These are phyloP conservation scores for Melanaphis sacchari DNA, from an alignment of 1,140 invertebrate genomes.

Conservation along the genomic window DNA sequence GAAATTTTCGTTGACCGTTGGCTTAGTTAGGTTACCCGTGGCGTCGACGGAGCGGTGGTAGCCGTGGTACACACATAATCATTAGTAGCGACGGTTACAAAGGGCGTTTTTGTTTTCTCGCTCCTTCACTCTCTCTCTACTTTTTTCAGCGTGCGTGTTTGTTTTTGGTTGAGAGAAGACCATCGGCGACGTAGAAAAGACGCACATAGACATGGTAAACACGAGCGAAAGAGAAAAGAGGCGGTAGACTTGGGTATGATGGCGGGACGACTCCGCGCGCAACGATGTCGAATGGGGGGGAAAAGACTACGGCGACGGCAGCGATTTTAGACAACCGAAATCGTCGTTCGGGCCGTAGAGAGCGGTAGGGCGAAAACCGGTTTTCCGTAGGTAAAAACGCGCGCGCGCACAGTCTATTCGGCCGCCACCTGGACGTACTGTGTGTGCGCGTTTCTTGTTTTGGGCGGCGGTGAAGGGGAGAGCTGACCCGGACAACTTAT, in stretches of 20 bases:
- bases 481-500: conserved; percentile 9
- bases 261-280: too few relatives aligned
- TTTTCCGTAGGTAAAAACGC: not conserved
- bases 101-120: conserved; percentile 6
- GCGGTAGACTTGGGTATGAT: too few relatives aligned
- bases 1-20: not conserved
- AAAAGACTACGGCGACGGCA: not conserved
- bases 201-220: not conserved
- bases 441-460: not conserved
- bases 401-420: not conserved
- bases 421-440: not conserved
- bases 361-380: not conserved
- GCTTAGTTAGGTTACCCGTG: not conserved
- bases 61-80: not conserved
- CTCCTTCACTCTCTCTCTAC: not conserved
- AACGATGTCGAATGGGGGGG: not conserved
- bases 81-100: conserved; percentile 24
- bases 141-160: not conserved
- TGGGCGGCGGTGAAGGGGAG: not conserved
- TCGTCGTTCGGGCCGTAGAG: not conserved
- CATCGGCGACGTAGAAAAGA: not conserved
- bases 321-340: conserved; percentile 34
- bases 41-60: not conserved
- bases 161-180: not conserved
- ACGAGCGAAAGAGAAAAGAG: not conserved